Evolutionary conservation across 1,140 invertebrate genomes (phyloP).

Genomic region (Pseudomyrmex dendroicus): DNA sequence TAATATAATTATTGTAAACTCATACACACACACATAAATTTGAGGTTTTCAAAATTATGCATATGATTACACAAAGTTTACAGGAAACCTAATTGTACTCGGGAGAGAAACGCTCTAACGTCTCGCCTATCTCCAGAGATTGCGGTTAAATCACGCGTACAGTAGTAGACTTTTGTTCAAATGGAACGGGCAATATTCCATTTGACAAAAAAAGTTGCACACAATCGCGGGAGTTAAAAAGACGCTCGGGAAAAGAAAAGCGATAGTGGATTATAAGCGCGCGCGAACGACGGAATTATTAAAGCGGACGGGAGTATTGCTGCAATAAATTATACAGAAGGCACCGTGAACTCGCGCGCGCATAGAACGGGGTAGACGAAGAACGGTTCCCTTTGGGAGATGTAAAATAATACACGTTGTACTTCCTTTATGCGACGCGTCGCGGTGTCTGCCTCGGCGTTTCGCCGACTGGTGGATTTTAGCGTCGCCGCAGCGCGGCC

Average conservation of each 20-base stretch:
- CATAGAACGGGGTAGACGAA: constrained; percentile 31
- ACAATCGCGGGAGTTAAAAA: constrained; percentile 45
- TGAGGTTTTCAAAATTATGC: background rate
- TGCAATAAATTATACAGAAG: constrained; percentile 60
- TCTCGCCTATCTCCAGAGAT: background rate
- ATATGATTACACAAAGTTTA: constrained; percentile 1
- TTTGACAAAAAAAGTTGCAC: constrained; percentile 38
- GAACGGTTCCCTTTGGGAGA: constrained; percentile 70
- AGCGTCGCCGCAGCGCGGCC: constrained; percentile 59
- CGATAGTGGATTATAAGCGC: constrained; percentile 46
- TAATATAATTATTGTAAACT: background rate
- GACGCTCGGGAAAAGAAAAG: constrained; percentile 46
- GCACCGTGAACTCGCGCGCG: constrained; percentile 1
- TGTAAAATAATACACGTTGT: constrained; percentile 81
- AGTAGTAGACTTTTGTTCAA: constrained; percentile 12
- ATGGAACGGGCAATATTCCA: constrained; percentile 17
- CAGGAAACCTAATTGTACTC: constrained; percentile 5
- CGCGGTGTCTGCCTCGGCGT: constrained; percentile 64
- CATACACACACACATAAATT: background rate
- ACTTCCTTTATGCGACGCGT: constrained; percentile 73
- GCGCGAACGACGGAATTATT: constrained; percentile 48
- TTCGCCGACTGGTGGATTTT: constrained; percentile 66
- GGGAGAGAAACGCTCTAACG: background rate
- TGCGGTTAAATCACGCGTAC: background rate
- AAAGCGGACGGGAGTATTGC: constrained; percentile 46